Conservation (phyloP, 2,113 vertebrate species). For the Patagioenas fasciata region DNA sequence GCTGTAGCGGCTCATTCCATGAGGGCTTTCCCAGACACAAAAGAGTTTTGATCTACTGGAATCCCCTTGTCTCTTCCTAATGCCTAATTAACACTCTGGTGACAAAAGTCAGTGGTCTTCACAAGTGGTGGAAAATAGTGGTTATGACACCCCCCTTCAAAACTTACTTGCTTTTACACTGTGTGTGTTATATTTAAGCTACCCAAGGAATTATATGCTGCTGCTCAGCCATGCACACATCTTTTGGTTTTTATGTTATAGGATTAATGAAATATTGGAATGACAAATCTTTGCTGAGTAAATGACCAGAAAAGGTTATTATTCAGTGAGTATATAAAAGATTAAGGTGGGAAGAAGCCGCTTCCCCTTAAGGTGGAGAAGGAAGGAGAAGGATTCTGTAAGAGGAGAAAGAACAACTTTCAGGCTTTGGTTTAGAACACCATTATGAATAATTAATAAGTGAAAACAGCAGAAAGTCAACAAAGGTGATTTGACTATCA, state of each 20-base stretch:
- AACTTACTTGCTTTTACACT: neutral
- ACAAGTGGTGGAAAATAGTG: neutral
- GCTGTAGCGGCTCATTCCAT: neutral
- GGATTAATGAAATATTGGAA: conserved; percentile 49
- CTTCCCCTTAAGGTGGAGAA: neutral
- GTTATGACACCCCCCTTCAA: neutral
- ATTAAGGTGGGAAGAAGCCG: neutral
- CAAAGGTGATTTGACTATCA: neutral
- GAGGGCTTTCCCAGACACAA: neutral
- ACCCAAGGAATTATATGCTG: neutral
- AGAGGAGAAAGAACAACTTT: neutral
- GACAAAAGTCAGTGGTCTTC: neutral
- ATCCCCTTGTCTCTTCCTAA: neutral
- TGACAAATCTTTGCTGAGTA: conserved; percentile 42
- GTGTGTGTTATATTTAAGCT: neutral
- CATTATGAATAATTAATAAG: neutral
- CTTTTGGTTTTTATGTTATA: neutral
- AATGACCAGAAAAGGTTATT: conserved; percentile 52
- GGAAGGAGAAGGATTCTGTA: neutral
- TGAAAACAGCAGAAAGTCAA: neutral
- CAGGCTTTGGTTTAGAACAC: neutral
- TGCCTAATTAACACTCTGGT: neutral
- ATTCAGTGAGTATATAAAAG: conserved; percentile 4
- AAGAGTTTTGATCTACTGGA: neutral
- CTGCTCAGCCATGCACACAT: neutral